Percentiles rank a stretch among this genome's conserved stretches.
These are phyloP conservation scores for Leptinotarsa defecta DNA, from an alignment of 1,140 invertebrate genomes.

Conservation along the genomic window DNA sequence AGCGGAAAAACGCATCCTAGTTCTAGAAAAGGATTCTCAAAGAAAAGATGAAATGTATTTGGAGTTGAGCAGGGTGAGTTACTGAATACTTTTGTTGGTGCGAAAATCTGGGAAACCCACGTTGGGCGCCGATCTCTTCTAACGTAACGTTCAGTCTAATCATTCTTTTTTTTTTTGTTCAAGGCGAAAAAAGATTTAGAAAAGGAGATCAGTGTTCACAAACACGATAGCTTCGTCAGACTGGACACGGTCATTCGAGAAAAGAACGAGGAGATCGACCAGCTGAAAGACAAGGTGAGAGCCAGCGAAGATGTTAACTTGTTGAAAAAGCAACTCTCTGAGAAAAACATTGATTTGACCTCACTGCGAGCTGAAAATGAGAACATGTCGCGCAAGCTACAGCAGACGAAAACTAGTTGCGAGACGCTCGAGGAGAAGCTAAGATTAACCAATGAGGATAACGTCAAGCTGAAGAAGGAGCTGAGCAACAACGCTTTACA, in stretches of 20 bases:
- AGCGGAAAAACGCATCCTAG: slow-evolving; percentile 62
- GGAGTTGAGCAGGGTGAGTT: slow-evolving; percentile 57
- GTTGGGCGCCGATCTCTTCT: background rate
- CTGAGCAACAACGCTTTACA: slow-evolving; percentile 56
- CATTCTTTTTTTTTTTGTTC: background rate
- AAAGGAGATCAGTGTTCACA: slow-evolving; percentile 36
- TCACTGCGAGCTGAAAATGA: slow-evolving; percentile 52
- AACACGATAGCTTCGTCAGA: slow-evolving; percentile 32
- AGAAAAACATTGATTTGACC: slow-evolving; percentile 54
- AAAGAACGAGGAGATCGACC: slow-evolving; percentile 57
- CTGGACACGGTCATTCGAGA: slow-evolving; percentile 55
- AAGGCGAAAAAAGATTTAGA: slow-evolving; percentile 57
- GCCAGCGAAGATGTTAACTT: slow-evolving; percentile 52
- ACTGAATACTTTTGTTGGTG: background rate
- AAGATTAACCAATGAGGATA: slow-evolving; percentile 38
- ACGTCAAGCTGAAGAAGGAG: slow-evolving; percentile 57
- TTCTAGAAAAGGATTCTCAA: slow-evolving; percentile 63
- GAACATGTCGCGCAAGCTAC: slow-evolving; percentile 41
- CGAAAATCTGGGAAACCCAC: background rate
- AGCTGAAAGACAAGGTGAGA: slow-evolving; percentile 44
- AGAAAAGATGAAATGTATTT: slow-evolving; percentile 65
- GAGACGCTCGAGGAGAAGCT: slow-evolving; percentile 41
- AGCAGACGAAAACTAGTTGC: slow-evolving; percentile 39
- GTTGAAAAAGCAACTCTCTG: slow-evolving; percentile 54
- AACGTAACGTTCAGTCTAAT: too few species aligned